Evolutionary conservation across 2,888 invertebrate genomes (phyloP).

Genomic region (Baccha elongata): DNA sequence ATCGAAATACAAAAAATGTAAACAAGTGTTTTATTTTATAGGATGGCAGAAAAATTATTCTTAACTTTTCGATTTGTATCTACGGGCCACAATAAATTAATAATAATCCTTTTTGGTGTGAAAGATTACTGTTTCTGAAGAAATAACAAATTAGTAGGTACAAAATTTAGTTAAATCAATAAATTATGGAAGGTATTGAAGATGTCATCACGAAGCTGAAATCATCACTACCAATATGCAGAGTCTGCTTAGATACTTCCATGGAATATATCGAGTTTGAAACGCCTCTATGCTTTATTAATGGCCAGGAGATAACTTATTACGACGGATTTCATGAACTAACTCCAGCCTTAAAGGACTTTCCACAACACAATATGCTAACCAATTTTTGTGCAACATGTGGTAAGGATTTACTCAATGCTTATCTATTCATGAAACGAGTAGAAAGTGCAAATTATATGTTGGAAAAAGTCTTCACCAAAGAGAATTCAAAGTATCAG

Average conservation of each 20-base stretch:
- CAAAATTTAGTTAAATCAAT: neutral
- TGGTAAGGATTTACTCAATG: slow-evolving; percentile 51
- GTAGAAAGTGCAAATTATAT: slow-evolving; percentile 47
- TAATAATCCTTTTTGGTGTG: too few species aligned
- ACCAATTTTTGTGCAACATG: slow-evolving; percentile 49
- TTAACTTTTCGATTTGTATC: too few species aligned
- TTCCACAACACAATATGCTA: slow-evolving; percentile 6
- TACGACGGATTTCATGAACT: slow-evolving; percentile 44
- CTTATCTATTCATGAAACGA: slow-evolving; percentile 53
- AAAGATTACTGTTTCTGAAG: too few species aligned
- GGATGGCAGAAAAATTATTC: too few species aligned
- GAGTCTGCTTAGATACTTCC: slow-evolving; percentile 52
- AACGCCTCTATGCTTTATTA: slow-evolving; percentile 34
- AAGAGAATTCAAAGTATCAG: neutral
- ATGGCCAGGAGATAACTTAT: slow-evolving; percentile 38
- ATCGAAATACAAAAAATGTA: too few species aligned
- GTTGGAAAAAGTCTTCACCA: slow-evolving; percentile 1
- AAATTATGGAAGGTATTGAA: slow-evolving; percentile 43
- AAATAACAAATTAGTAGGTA: too few species aligned
- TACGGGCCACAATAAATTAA: too few species aligned
- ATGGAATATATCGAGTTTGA: slow-evolving; percentile 61
- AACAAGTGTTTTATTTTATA: too few species aligned
- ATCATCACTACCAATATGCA: slow-evolving; percentile 49
- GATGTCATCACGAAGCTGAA: slow-evolving; percentile 33
- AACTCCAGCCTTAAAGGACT: neutral